Evolutionary conservation across 2,888 invertebrate species (phyloP), one percentile per base, ranked within the genome.

Genomic region (Cancer borealis): DNA sequence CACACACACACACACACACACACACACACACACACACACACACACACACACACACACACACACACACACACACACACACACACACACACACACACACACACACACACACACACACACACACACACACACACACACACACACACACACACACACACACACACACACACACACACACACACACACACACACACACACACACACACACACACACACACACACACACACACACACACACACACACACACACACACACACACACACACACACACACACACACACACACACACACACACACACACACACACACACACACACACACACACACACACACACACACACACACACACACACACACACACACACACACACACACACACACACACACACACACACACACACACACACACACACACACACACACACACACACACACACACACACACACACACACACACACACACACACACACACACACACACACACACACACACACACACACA

Each of bases 31-130:
- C 39, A 39, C n/a, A 54, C 3, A 54, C 3, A 54, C 54, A 54
- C 54, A 54, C 54, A 54, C 54, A 39, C 39, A 39, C 39, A 14
- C 30, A 30, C 26, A 30, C 79, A 79, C 30, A 26, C 26, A 79
- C 79, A 79, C 79, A 79, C 79, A 79, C 79, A 79, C 84, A 84
- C 84, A 84, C 84, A 84, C 39, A 84, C 39, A 84, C 39, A 39
- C n/a, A 54, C 3, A 54, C 3, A 54, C 54, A 54, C 54, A 54
- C 54, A 54, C 54, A 39, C 39, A 39, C 39, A 14, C 30, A 30
- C 26, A 30, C 79, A 79, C 30, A 26, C 26, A 79, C 79, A 79
- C 79, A 79, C 79, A 79, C 79, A 79, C 84, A 84, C 84, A 84
- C 84, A 84, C 39, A 84, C 39, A 84, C 39, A 39, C n/a, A 54